These are phyloP conservation scores for Anthophora plumipes DNA, from an alignment of 2,888 invertebrate genomes.

Conservation along the genomic window DNA sequence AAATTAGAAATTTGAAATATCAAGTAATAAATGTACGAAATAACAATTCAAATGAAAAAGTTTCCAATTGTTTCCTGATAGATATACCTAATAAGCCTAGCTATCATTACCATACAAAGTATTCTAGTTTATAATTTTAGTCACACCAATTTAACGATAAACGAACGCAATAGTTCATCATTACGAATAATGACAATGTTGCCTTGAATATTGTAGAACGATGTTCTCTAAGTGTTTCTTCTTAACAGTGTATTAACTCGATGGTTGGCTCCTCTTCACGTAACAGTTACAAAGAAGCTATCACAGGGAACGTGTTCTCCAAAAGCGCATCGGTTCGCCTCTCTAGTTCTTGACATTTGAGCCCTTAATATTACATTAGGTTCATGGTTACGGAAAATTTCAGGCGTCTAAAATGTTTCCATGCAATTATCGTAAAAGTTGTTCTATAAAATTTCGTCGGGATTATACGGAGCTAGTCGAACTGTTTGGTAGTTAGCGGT, in stretches of 20 bases:
- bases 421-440: slow-evolving; percentile 56
- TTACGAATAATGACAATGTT: no score
- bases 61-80: no score
- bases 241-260: background rate
- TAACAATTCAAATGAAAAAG: no score
- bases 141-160: no score
- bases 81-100: no score
- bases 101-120: no score
- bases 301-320: background rate
- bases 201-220: no score
- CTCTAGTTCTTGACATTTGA: slow-evolving; percentile 20
- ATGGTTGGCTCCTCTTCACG: background rate
- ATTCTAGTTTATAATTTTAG: no score
- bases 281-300: slow-evolving; percentile 22
- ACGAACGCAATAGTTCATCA: no score
- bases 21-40: no score
- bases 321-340: slow-evolving; percentile 13
- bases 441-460: slow-evolving; percentile 62
- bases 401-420: slow-evolving; percentile 33
- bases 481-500: slow-evolving; percentile 34
- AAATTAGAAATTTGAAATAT: no score
- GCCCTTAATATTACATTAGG: slow-evolving; percentile 44
- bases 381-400: slow-evolving; percentile 48
- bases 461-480: slow-evolving; percentile 42
- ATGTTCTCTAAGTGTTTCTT: no score